Conservation (phyloP, 2,888 invertebrate species). For the Stenichneumon culpator region DNA sequence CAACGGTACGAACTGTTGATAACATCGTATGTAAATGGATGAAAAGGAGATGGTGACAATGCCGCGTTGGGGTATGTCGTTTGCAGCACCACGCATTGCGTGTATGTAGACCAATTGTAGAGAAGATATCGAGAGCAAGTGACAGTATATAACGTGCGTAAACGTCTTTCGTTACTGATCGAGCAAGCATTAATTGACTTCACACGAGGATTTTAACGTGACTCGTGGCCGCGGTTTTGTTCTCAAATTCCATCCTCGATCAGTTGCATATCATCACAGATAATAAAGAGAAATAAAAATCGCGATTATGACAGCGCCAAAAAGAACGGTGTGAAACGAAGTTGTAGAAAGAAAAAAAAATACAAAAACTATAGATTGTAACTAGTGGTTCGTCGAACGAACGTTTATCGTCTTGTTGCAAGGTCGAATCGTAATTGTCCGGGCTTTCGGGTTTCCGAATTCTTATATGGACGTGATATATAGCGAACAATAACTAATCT, state of each 20-base stretch:
- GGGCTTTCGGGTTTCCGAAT: slow-evolving; percentile 58
- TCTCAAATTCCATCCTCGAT: slow-evolving; percentile 36
- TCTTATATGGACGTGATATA: slow-evolving; percentile 59
- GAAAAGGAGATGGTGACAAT: not conserved
- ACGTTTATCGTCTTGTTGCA: slow-evolving; percentile 64
- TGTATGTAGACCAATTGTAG: slow-evolving; percentile 17
- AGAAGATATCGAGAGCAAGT: slow-evolving; percentile 33
- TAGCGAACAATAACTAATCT: slow-evolving; percentile 67
- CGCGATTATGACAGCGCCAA: slow-evolving; percentile 27
- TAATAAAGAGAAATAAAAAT: slow-evolving; percentile 24
- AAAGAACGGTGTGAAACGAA: slow-evolving; percentile 39
- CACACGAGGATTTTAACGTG: slow-evolving; percentile 14
- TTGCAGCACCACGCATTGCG: slow-evolving; percentile 17
- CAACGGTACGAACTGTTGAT: no score
- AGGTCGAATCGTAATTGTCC: slow-evolving; percentile 72
- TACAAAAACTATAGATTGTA: slow-evolving; percentile 11
- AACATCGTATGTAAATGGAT: not conserved
- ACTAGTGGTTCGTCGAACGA: slow-evolving; percentile 67
- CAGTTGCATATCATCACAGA: slow-evolving; percentile 3
- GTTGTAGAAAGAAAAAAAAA: slow-evolving; percentile 31
- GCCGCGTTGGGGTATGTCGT: not conserved
- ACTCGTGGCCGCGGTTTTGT: slow-evolving; percentile 3
- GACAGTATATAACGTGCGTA: slow-evolving; percentile 18
- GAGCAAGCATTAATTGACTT: slow-evolving; percentile 17
- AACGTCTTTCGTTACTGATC: slow-evolving; percentile 4